Evolutionary conservation across 2,113 vertebrate genomes (phyloP).

Genomic region (Myiagra hebetior): DNA sequence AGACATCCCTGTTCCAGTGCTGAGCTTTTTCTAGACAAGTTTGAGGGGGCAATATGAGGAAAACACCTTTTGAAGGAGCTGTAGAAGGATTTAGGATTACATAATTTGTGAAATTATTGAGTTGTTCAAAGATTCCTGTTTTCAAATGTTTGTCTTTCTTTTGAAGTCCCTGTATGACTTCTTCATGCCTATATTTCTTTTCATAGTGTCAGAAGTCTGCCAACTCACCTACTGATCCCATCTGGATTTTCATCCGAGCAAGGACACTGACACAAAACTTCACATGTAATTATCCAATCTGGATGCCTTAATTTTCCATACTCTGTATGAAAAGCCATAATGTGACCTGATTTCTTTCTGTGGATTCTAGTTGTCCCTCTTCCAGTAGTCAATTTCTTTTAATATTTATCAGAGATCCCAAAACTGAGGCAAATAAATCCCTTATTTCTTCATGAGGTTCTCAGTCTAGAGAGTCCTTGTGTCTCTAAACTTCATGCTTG

Average conservation of each 20-base stretch:
- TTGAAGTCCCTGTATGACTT: neutral
- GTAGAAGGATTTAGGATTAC: neutral
- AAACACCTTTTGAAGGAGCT: neutral
- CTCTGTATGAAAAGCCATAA: neutral
- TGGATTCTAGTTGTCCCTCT: neutral
- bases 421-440: neutral
- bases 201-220: neutral
- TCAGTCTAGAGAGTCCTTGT: neutral
- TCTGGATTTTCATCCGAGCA: neutral
- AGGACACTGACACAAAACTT: neutral
- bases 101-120: neutral
- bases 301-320: neutral
- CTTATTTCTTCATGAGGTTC: neutral
- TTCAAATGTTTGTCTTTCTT: neutral
- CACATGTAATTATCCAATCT: neutral
- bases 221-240: rapidly evolving
- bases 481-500: neutral
- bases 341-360: neutral
- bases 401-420: neutral
- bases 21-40: neutral
- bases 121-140: neutral
- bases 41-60: neutral
- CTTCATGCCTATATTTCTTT: neutral
- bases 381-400: neutral
- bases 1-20: neutral